These are phyloP conservation scores for Hippocampus barbouri DNA, from an alignment of 2,113 vertebrate species.

Conservation along the genomic window DNA sequence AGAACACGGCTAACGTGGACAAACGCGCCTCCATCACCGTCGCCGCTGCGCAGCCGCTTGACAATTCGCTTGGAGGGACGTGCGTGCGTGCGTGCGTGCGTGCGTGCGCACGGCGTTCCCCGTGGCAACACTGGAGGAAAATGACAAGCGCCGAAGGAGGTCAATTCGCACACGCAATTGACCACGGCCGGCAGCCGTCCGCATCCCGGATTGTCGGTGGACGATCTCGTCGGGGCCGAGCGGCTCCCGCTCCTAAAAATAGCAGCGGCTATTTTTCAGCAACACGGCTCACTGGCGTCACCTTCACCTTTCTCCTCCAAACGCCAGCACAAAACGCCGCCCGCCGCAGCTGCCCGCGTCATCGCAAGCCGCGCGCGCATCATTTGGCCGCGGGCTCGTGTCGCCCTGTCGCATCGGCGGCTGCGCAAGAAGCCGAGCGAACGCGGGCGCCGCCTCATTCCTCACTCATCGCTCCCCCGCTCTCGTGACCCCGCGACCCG, in stretches of 20 bases:
- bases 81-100: rapidly evolving
- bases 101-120: background rate
- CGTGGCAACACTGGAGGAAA: conserved; percentile 6
- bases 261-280: conserved; percentile 45
- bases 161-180: background rate
- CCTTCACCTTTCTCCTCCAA: conserved; percentile 1
- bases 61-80: background rate
- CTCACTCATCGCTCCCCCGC: too few relatives aligned
- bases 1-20: conserved; percentile 63
- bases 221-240: conserved; percentile 32
- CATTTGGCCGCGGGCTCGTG: background rate
- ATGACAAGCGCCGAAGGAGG: background rate
- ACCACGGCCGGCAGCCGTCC: background rate
- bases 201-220: background rate
- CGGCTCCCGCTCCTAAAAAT: conserved; percentile 42
- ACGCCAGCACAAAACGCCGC: background rate
- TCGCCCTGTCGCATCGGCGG: background rate
- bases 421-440: too few relatives aligned
- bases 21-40: conserved; percentile 34
- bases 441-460: too few relatives aligned
- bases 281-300: conserved; percentile 5
- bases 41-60: conserved; percentile 23
- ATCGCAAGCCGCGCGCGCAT: background rate
- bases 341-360: background rate
- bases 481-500: too few relatives aligned